Evolutionary conservation across 64 coral and sea anemone species (phyloP).

Genomic region (Trachythela sp.): DNA sequence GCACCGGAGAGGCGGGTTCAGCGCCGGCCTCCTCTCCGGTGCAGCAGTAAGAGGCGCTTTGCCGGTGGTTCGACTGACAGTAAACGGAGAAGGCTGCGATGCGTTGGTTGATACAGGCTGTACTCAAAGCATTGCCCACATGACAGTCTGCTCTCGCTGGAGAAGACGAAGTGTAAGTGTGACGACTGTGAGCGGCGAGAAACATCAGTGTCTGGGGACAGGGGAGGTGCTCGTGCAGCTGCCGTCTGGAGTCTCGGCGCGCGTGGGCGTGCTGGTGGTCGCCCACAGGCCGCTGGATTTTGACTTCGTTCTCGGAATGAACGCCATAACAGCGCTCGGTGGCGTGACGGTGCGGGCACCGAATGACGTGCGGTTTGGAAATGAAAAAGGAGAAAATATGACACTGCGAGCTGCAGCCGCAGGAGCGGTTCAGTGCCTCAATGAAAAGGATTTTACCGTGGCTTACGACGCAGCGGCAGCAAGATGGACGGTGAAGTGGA

Average conservation of each 20-base stretch:
- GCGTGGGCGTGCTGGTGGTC: not conserved
- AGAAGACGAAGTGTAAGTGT: not conserved
- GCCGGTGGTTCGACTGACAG: not conserved
- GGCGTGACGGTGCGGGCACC: slow-evolving; percentile 14
- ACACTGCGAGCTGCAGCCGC: slow-evolving; percentile 2
- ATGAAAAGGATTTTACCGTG: slow-evolving; percentile 10
- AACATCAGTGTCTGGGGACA: not conserved
- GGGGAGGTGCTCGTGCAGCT: not conserved
- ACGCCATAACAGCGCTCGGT: slow-evolving; percentile 1
- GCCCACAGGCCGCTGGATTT: no score
- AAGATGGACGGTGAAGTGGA: not conserved
- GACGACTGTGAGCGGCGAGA: not conserved
- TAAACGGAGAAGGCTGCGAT: not conserved
- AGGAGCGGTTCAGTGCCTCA: no score
- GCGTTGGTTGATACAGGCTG: slow-evolving; percentile 23
- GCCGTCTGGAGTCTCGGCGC: not conserved
- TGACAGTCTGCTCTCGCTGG: no score
- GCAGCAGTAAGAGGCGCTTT: slow-evolving; percentile 16
- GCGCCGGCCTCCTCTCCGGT: no score
- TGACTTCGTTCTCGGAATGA: slow-evolving; percentile 15
- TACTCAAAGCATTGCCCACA: not conserved
- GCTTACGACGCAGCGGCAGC: not conserved
- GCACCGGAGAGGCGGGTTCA: no score
- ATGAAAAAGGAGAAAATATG: not conserved
- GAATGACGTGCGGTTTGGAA: slow-evolving; percentile 34